Base-by-base conservation (phyloP, 2,113 vertebrate genomes). In the Paramormyrops kingsleyae region DNA sequence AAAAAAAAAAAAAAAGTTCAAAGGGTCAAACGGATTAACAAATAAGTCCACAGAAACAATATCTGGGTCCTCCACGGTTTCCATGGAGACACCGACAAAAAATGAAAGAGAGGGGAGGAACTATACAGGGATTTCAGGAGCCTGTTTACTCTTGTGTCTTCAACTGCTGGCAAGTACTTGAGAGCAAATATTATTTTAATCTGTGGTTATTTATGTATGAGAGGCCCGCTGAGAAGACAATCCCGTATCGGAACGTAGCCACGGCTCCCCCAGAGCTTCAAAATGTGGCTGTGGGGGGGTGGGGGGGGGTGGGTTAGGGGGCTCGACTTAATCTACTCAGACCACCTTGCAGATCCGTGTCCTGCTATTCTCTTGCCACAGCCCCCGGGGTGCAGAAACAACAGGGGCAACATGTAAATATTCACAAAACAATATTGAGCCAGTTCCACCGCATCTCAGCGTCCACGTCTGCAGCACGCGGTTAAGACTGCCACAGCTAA, bases 331-430 rank as follows among this genome's bases (percentile, higher is more conserved):
- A 96, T 96, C 96, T 96, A 94, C 93, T 91, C 93, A 92, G 95
- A 95, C 95, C 96, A 96, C 96, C 95, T 96, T 96, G 95, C 95
- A 94, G 93, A 94, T 94, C 94, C 91, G 93, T 93, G 92, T 94
- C 94, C 93, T 93, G 92, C 94, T 93, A 94, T 95, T 96, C 94
- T 95, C 93, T 94, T 92, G 91, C 92, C 91, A 92, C 93, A 94
- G 96, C 96, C 96, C 96, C 95, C 91, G 93, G 94, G 95, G 95
- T 95, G 83, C 90, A 92, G 90, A 94, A 92, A 92, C 91, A 92
- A 93, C 93, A 90, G 92, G 92, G 92, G 92, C 93, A 95, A 91
- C 93, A 92, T 93, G 94, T 93, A 94, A 94, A 93, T 94, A 94
- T 92, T 90, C 91, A 93, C 92, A 93, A 92, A 93, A 95, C 93